Base-by-base conservation (phyloP, 2,797 vertebrate genomes). In the Danio kyathit region DNA sequence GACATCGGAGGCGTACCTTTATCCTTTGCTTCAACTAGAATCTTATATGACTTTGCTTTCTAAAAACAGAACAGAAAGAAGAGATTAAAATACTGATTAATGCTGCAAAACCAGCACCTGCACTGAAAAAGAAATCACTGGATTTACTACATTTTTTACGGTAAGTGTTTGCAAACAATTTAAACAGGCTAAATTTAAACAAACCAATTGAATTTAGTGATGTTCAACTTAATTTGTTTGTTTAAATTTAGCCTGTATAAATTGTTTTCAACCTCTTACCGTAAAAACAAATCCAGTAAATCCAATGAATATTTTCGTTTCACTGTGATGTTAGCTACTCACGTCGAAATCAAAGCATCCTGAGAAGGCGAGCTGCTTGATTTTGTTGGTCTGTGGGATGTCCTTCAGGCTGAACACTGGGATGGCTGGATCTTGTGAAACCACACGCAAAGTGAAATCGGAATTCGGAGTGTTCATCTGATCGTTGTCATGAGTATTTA, bases 301-400 rank as follows among this genome's bases (percentile, higher is more conserved):
- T n/a, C n/a, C n/a, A n/a, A n/a, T n/a, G n/a, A n/a, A n/a, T n/a
- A n/a, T n/a, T n/a, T n/a, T n/a, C n/a, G 29, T 29, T 29, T 3
- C 29, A 19, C 6, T 14, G 21, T 7, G 3, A 2, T 43, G 21
- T 52, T 17, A 46, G 12, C 51, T 19, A 82, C 93, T 91, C 80
- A 96, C 96, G 83, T 96, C 90, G 17, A 95, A 95, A 87, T 95
- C 76, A 66, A 96, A 93, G 81, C 96, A 97, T 80, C 94, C 94
- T 0, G 65, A 82, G 5, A 93, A 83, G 4, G 0, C 7, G 5
- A 97, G 90, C 8, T 85, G 85, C 12, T 84, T 86, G 13, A 70
- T 67, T 8, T 10, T 56, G 29, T 11, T 74, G 3, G 8, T 44
- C 41, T 0, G 3, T 0, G 19, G 0, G 0, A 88, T 0, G 7